Percentiles rank a stretch among this genome's conserved stretches.
phyloP scores from a whole-genome alignment of 2,113 vertebrate genomes.

The Mystacornis crossleyi region DNA sequence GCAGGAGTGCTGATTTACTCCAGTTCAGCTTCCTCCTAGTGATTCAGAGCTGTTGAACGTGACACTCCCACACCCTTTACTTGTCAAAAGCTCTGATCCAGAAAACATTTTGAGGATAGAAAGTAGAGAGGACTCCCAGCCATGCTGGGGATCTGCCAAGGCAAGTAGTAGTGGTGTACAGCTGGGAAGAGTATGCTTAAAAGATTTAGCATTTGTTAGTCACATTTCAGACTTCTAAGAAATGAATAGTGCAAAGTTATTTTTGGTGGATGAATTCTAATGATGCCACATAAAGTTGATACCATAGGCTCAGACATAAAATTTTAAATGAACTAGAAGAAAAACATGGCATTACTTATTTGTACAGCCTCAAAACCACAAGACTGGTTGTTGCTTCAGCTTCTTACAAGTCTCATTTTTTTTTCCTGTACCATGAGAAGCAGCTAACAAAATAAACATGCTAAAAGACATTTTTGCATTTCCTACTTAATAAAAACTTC shows the following conservation, averaged over 20 bases:
- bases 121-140: not conserved
- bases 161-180: not conserved
- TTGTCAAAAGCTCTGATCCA: slow-evolving; percentile 32
- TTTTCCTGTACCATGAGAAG: not conserved
- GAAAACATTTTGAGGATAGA: not conserved
- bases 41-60: not conserved
- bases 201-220: slow-evolving; percentile 5
- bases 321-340: not conserved
- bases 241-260: not conserved
- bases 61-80: not conserved
- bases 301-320: not conserved
- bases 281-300: not conserved
- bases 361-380: not conserved
- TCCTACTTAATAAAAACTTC: not conserved
- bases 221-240: slow-evolving; percentile 15
- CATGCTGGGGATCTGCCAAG: not conserved
- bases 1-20: not conserved
- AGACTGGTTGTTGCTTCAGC: not conserved
- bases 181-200: not conserved
- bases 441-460: not conserved
- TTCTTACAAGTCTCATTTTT: not conserved
- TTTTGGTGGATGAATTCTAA: not conserved
- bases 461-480: not conserved
- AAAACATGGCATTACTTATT: not conserved
- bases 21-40: not conserved